These are phyloP conservation scores for Motacilla tschutschensis DNA, from an alignment of 2,113 vertebrate species.

Conservation along the genomic window DNA sequence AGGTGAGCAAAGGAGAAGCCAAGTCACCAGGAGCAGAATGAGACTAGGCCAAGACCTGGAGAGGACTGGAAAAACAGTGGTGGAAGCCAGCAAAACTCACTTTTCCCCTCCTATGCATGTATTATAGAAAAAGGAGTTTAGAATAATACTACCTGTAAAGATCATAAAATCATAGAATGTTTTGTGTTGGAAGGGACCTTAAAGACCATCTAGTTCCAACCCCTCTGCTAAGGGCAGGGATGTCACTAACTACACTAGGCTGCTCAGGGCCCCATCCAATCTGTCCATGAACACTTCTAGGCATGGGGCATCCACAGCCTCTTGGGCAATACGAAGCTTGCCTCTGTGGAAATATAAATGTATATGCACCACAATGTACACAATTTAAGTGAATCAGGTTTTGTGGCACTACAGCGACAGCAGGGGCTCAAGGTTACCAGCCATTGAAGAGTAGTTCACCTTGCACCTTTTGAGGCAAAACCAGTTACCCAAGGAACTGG, in stretches of 20 bases:
- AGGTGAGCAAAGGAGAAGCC: neutral
- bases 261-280: neutral
- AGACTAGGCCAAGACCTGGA: neutral
- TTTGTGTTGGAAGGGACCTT: neutral
- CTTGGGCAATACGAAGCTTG: neutral
- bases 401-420: neutral
- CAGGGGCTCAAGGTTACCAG: neutral
- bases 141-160: neutral
- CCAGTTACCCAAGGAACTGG: neutral
- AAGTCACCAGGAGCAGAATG: neutral
- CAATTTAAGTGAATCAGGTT: neutral
- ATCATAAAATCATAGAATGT: neutral
- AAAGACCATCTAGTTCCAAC: neutral
- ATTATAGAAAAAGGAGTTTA: neutral
- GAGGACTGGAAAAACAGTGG: neutral
- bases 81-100: neutral
- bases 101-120: accelerated
- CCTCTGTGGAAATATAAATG: neutral
- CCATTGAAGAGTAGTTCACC: neutral
- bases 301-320: neutral
- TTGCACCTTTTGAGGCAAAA: neutral
- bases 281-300: neutral
- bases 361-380: neutral
- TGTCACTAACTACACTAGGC: neutral
- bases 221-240: neutral